Base-by-base conservation (phyloP, 2,888 invertebrate genomes). In the Lithophane socia region DNA sequence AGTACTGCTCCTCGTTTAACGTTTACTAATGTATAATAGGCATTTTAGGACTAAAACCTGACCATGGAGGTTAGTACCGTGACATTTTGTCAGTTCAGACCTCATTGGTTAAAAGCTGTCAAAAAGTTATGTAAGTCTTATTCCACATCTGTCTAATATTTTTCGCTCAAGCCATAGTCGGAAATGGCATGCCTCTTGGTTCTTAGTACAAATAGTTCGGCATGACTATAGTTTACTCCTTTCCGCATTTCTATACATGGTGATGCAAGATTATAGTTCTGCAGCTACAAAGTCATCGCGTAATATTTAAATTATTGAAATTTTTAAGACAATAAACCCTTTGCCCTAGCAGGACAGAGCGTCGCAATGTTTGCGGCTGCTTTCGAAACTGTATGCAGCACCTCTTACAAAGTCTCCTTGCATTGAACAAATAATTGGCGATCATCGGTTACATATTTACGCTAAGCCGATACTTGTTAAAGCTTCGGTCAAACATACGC, bases 91-190 rank as follows among this genome's bases (percentile, higher is more conserved):
- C 82, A 68, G 37, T 68, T 49, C 54, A 64, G 24, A 82, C 37
- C 52, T 47, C 58, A 54, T 68, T 54, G 37, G 21, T 82, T 44
- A 42, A 52, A 58, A 64, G 42, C 13, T 58, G 21, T 81, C 61
- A 67, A 64, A 79, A 68, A 64, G 5, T 49, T 56, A n/a, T n/a
- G 13, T 42, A 16, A 21, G 37, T 70, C 3, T 8, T 29, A n/a
- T n/a, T 49, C 1, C 61, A 63, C n/a, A 47, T 24, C 3, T 49
- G 56, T 44, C n/a, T 24, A 13, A 37, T 18, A 29, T 49, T 49
- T 73, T 44, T 60, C 21, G n/a, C 24, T 54, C 24, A 29, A 67
- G 2, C 37, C 61, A n/a, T 12, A 47, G 37, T 61, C 18, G 13
- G 54, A 69, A 18, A 21, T 24, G 29, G 0, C 2, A 24, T 5